Evolutionary conservation across 1,140 invertebrate species (phyloP), one percentile per base, ranked within the genome.

Genomic region (Drosophila varians): DNA sequence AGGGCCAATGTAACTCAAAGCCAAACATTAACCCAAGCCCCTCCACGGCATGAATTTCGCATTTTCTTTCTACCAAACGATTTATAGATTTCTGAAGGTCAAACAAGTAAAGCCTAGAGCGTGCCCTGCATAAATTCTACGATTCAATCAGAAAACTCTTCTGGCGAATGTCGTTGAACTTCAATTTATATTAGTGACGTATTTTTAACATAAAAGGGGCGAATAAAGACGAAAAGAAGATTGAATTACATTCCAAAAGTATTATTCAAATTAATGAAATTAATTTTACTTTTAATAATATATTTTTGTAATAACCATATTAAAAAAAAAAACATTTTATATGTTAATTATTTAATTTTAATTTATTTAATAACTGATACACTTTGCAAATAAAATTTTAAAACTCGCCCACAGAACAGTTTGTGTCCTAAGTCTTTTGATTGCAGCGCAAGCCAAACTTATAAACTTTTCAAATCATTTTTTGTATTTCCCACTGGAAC

Each of bases 1-100:
- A 38, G 36, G 36, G 36, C 36, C 16, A 34, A 48, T 36, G 16
- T 19, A n/a, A 9, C 31, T 26, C 6, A 38, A 40, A 49, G 46
- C 31, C 23, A 58, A 72, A 51, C 42, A 64, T 9, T 19, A 23
- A 31, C n/a, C 46, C 7, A 51, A 8, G 0, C 40, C 36, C 18
- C 47, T 66, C 34, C 1, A 3, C 9, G 28, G 11, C 51, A 14
- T 43, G 18, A 77, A 68, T 34, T 69, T 60, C 42, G 40, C 46
- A 46, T 77, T 82, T 55, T 56, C 36, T 28, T 49, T 16, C 16
- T 69, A 46, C 34, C n/a, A n/a, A n/a, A 43, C 49, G 21, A 68
- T 73, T 73, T 73, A 72, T 86, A 68, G 71, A 64, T 53, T 61
- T 68, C 16, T 84, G 79, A 84, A 84, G 79, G 79, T 84, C 79